phyloP scores from a whole-genome alignment of 2,797 vertebrate species.

The Adelosebastes latens region DNA sequence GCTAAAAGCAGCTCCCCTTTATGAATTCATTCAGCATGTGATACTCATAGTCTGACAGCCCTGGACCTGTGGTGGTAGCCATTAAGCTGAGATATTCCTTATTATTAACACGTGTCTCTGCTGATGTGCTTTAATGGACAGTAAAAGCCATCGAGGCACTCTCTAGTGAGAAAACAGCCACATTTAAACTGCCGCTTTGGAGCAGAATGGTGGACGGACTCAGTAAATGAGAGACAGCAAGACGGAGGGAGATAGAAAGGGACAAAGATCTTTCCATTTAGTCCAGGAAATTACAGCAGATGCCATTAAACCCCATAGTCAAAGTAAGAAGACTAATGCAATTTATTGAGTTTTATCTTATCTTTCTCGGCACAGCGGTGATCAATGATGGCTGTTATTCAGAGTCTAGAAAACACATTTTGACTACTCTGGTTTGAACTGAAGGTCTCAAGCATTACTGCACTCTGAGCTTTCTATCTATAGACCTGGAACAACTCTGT shows the following conservation, averaged over 20 bases:
- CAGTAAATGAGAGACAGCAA: conserved; percentile 23
- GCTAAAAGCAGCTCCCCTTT: conserved; percentile 47
- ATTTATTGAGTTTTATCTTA: conserved; percentile 29
- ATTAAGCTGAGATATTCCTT: conserved; percentile 55
- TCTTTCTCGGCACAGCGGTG: conserved; percentile 5
- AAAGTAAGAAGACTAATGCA: conserved; percentile 36
- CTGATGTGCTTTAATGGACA: conserved; percentile 71
- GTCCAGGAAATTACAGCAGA: conserved; percentile 17
- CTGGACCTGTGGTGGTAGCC: conserved; percentile 21
- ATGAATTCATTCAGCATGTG: conserved; percentile 46
- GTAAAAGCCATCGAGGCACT: conserved; percentile 63
- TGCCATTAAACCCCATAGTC: conserved; percentile 26
- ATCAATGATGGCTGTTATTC: conserved; percentile 28
- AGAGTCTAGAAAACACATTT: conserved; percentile 12
- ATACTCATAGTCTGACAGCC: conserved; percentile 29
- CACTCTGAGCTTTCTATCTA: neutral
- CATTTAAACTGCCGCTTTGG: conserved; percentile 54
- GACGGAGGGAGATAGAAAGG: conserved; percentile 3
- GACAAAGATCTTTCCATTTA: conserved; percentile 16
- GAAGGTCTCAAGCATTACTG: neutral
- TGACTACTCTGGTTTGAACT: neutral
- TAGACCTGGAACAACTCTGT: neutral
- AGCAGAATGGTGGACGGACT: conserved; percentile 27
- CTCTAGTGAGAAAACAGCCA: conserved; percentile 52
- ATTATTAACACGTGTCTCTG: conserved; percentile 59